Conservation (phyloP, 1,140 invertebrate species). For the Brachystomella parvula region DNA sequence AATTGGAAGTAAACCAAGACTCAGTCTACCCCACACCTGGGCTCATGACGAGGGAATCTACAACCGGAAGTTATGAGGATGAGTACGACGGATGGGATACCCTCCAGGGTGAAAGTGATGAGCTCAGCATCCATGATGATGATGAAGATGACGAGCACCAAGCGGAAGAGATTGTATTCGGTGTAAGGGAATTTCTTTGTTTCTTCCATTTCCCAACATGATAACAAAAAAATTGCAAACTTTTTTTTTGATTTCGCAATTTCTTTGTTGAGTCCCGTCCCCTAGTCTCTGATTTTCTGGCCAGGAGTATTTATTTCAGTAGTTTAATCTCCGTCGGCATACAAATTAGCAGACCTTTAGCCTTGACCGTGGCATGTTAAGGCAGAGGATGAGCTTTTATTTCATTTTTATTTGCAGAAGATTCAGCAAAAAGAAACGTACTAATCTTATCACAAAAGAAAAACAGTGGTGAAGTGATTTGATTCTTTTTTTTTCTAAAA, state of each 20-base stretch:
- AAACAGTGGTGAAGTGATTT: no score
- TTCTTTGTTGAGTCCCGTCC: neutral
- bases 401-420: no score
- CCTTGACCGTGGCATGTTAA: neutral
- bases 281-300: neutral
- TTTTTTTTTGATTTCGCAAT: neutral
- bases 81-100: neutral
- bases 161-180: conserved; percentile 14
- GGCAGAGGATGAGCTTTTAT: no score
- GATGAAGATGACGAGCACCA: conserved; percentile 13
- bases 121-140: neutral
- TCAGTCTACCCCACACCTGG: neutral
- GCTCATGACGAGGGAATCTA: neutral
- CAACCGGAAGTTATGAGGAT: conserved; percentile 21
- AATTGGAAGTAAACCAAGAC: neutral
- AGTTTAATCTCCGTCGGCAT: neutral
- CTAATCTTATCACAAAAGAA: no score
- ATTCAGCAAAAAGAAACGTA: no score
- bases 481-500: no score
- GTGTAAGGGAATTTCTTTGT: conserved; percentile 10
- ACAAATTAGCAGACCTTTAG: neutral
- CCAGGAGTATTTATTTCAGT: neutral
- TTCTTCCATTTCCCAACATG: no score
- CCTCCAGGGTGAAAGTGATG: conserved; percentile 1
- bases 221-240: no score